Conservation (phyloP, 30 jellyfish, hydroid and myxozoan species). For the Nemopilema nomurai region DNA sequence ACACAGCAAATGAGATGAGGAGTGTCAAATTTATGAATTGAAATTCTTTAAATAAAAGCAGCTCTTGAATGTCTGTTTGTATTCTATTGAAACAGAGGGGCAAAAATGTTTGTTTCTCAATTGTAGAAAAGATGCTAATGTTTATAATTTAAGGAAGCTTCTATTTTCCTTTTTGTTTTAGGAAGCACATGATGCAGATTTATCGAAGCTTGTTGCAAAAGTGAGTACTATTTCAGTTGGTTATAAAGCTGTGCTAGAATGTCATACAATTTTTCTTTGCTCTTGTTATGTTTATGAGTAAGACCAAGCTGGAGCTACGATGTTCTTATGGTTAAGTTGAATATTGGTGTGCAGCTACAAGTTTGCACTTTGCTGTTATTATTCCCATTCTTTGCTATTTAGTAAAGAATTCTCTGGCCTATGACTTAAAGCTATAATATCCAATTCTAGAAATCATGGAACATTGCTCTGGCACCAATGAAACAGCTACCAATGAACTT, state of each 20-base stretch:
- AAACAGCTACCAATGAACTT: constrained; percentile 98
- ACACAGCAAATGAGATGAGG: too few relatives aligned
- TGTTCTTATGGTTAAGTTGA: not conserved
- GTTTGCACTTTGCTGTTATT: too few relatives aligned
- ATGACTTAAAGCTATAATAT: too few relatives aligned
- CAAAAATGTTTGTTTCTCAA: too few relatives aligned
- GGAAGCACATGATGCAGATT: constrained; percentile 76
- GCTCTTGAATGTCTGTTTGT: too few relatives aligned
- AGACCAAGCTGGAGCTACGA: not conserved
- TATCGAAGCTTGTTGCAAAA: constrained; percentile 76
- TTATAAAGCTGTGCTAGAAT: not conserved
- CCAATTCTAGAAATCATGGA: constrained; percentile 88
- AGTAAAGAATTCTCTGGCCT: too few relatives aligned
- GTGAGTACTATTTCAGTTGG: not conserved
- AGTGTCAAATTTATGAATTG: too few relatives aligned
- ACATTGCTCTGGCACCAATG: constrained; percentile 92
- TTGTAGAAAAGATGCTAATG: too few relatives aligned
- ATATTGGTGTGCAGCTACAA: not conserved
- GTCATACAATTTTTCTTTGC: too few relatives aligned
- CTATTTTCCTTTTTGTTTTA: not conserved
- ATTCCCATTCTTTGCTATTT: too few relatives aligned
- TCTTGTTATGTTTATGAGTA: not conserved
- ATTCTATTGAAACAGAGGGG: too few relatives aligned
- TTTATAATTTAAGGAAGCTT: not conserved
- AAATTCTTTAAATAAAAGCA: too few relatives aligned